Percentiles rank a stretch among this genome's conserved stretches.
phyloP scores from a whole-genome alignment of 2,888 invertebrate genomes.

The Epinotia nisella region DNA sequence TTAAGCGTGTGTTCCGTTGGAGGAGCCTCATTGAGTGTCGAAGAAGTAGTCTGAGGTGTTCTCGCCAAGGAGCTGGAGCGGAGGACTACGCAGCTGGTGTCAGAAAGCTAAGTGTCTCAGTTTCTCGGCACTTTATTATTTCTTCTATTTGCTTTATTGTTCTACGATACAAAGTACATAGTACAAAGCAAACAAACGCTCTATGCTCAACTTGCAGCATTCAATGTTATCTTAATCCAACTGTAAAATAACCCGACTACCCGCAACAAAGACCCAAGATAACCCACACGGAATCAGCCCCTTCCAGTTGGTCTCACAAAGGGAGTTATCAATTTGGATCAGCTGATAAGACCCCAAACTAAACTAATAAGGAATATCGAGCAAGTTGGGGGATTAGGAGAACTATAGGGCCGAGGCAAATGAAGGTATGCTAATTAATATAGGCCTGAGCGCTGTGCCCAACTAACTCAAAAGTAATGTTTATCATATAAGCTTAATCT shows the following conservation, averaged over 20 bases:
- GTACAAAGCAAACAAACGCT: not conserved
- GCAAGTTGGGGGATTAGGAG: constrained; percentile 34
- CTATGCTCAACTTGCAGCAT: not conserved
- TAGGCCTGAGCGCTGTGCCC: constrained; percentile 2
- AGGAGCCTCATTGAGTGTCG: no score
- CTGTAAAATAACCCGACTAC: not conserved
- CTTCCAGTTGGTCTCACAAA: constrained; percentile 19
- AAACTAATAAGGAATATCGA: constrained; percentile 36
- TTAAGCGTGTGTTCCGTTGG: no score
- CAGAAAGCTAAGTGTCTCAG: no score
- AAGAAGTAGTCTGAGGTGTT: no score
- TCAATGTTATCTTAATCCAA: not conserved
- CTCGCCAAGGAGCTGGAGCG: no score
- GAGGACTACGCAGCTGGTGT: no score
- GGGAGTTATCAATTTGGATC: constrained; percentile 36
- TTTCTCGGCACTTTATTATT: no score
- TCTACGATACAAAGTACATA: no score
- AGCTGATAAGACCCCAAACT: constrained; percentile 30
- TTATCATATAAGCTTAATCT: not conserved
- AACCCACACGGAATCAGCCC: constrained; percentile 4
- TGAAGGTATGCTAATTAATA: not conserved
- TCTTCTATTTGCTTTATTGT: no score
- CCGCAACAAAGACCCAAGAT: constrained; percentile 2
- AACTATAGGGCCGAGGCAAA: constrained; percentile 32
- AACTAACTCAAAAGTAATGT: not conserved